These are phyloP conservation scores for Semnornis frantzii DNA, from an alignment of 2,113 vertebrate genomes.

Conservation along the genomic window DNA sequence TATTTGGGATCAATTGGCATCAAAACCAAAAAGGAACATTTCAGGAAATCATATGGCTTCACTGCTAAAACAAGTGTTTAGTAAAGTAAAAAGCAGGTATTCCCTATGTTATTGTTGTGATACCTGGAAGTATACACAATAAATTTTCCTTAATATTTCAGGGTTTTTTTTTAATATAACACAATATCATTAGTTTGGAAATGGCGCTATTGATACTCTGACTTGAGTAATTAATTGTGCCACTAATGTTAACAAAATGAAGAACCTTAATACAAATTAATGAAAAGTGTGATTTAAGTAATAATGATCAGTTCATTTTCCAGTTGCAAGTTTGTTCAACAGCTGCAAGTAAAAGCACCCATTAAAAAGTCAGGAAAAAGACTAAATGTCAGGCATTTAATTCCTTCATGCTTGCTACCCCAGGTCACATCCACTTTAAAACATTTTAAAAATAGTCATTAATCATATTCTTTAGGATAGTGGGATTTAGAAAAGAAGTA, in stretches of 20 bases:
- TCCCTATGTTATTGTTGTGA: background rate
- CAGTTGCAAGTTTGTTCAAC: background rate
- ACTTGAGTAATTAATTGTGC: background rate
- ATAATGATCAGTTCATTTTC: background rate
- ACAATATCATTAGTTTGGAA: background rate
- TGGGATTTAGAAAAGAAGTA: background rate
- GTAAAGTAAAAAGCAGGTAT: background rate
- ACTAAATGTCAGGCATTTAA: background rate
- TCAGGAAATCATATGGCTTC: background rate
- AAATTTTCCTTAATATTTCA: background rate
- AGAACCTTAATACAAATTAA: background rate
- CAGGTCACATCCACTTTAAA: background rate
- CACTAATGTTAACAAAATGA: background rate
- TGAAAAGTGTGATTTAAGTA: background rate
- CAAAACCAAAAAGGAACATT: background rate
- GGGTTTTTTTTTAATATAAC: background rate
- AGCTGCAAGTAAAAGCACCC: background rate
- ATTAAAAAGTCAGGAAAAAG: background rate
- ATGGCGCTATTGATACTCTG: background rate
- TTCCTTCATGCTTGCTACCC: background rate
- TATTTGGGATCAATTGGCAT: background rate
- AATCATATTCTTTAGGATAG: background rate
- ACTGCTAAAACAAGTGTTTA: background rate
- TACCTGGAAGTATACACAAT: background rate
- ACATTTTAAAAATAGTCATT: slow-evolving; percentile 2